Evolutionary conservation across 2,888 invertebrate species (phyloP), one percentile per base, ranked within the genome.

Genomic region (Drosophila ustulata): DNA sequence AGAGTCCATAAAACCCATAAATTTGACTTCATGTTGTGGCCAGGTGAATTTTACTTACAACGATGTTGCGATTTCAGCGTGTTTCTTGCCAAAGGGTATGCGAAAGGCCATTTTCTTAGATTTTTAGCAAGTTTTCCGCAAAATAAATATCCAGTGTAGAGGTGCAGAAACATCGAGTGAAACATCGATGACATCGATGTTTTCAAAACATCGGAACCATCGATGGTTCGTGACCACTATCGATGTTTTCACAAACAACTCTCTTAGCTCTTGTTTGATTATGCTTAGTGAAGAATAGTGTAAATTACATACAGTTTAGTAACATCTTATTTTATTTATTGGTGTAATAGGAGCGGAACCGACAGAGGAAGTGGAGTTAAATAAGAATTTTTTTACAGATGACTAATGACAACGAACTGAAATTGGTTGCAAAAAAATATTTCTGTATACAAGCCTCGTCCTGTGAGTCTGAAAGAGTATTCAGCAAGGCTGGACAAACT

Each of bases 61-160:
- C 57, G 92, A 90, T 4, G 92, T 90, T 9, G 94, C 93, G 25
- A 94, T 92, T 85, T 95, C 94, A 26, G 94, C 87, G 9, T 95
- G 95, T 83, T 93, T 95, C 89, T 93, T 95, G 68, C 95, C 95
- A 49, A 95, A 83, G 46, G 92, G 92, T 55, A 92, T 68, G 61
- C 83, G 91, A 13, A 82, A 87, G 67, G 53, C 88, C 91, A 92
- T 91, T 82, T 41, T 32, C 5, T 26, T 25, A 25, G 23, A 18
- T 23, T 56, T 49, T 47, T n/a, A 25, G 11, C 39, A 25, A 39
- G 62, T 56, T 63, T 56, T 63, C 25, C 11, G 11, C 57, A 28
- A 32, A 55, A 45, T 50, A 70, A 79, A 62, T 66, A 57, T 32
- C 37, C 28, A n/a, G n/a, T n/a, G n/a, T 18, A 18, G 58, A 26